A percentile compares a stretch with the other conserved stretches of the same genome.
Evolutionary conservation across 2,113 vertebrate genomes (phyloP).

Genomic region (Callospermophilus lateralis): DNA sequence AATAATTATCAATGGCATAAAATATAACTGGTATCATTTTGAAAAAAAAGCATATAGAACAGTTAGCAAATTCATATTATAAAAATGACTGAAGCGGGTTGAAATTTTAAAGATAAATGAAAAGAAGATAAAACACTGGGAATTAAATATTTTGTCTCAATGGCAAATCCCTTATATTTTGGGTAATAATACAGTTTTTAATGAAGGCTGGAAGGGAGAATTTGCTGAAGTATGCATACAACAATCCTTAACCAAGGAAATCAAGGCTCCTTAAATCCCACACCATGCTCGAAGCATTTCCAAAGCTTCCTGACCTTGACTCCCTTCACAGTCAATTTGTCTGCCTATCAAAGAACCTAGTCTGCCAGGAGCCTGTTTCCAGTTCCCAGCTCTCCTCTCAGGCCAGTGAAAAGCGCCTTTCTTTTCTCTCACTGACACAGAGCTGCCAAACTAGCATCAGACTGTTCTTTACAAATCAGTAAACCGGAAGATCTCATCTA

Average conservation of each 20-base stretch:
- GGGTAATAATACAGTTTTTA: constrained; percentile 22
- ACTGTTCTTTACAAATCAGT: constrained; percentile 82
- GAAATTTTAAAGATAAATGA: constrained; percentile 29
- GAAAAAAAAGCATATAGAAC: not conserved
- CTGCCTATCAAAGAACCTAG: constrained; percentile 76
- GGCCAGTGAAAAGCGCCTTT: constrained; percentile 83
- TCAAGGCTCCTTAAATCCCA: constrained; percentile 58
- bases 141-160: not conserved
- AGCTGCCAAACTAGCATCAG: constrained; percentile 76
- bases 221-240: constrained; percentile 73
- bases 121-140: constrained; percentile 7
- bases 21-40: constrained; percentile 40
- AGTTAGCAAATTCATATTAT: constrained; percentile 49
- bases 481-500: constrained; percentile 80
- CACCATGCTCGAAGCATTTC: constrained; percentile 66
- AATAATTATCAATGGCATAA: constrained; percentile 60
- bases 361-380: constrained; percentile 78
- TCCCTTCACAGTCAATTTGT: constrained; percentile 70
- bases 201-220: constrained; percentile 51
- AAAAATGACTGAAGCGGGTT: constrained; percentile 27
- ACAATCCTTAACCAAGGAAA: constrained; percentile 66
- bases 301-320: constrained; percentile 82
- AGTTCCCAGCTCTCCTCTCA: constrained; percentile 72
- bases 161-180: constrained; percentile 63
- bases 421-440: constrained; percentile 69